Percentiles rank a stretch among this genome's conserved stretches.
phyloP scores from a whole-genome alignment of 30 jellyfish, hydroid and myxozoan species.

The Clytia hemisphaerica region DNA sequence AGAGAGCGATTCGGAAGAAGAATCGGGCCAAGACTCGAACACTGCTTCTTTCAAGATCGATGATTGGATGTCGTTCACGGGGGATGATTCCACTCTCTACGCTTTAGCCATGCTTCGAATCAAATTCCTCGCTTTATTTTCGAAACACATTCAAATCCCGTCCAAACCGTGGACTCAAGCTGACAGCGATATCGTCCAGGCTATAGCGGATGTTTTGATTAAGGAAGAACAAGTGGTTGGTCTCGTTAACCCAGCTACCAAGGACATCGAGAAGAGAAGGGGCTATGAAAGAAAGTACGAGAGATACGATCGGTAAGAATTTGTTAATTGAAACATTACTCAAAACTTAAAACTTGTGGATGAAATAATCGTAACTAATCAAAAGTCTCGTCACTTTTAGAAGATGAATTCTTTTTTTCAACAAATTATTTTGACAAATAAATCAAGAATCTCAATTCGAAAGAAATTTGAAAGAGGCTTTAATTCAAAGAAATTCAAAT shows the following conservation, averaged over 20 bases:
- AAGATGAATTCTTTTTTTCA: no score
- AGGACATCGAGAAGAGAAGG: slow-evolving; percentile 19
- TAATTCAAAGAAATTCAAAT: no score
- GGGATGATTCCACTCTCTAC: slow-evolving; percentile 65
- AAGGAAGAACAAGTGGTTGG: slow-evolving; percentile 52
- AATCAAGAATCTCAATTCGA: no score
- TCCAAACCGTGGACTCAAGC: slow-evolving; percentile 75
- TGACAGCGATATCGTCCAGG: slow-evolving; percentile 72
- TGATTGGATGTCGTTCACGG: slow-evolving; percentile 86
- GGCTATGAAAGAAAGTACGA: slow-evolving; percentile 28
- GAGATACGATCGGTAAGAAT: no score
- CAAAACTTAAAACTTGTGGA: no score
- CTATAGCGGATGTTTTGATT: slow-evolving; percentile 47
- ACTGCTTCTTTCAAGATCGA: slow-evolving; percentile 59
- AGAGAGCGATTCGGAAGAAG: slow-evolving; percentile 70
- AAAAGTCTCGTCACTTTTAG: slow-evolving; percentile 18
- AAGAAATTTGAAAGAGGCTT: no score
- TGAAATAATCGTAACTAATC: no score
- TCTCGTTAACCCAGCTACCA: slow-evolving; percentile 26
- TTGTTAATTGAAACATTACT: no score
- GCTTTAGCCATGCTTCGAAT: slow-evolving; percentile 44
- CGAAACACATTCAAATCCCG: slow-evolving; percentile 62
- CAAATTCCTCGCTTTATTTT: slow-evolving; percentile 54
- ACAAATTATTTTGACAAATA: no score
- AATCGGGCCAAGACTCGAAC: slow-evolving; percentile 15